Base-by-base conservation (phyloP, 2,797 vertebrate genomes). In the Diplodus puntazzo region DNA sequence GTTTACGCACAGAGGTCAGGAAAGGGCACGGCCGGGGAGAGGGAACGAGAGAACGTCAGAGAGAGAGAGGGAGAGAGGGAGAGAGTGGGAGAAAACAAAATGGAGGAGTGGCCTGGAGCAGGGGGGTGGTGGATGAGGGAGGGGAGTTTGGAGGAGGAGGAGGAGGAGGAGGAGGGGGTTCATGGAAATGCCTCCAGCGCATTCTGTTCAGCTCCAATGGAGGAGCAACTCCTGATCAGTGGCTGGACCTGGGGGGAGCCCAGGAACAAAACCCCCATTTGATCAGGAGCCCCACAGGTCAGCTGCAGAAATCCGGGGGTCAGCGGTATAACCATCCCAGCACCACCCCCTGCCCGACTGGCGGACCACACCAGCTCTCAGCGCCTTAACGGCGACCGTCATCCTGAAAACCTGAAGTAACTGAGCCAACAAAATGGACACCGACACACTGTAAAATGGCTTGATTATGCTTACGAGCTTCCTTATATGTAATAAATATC, bases 1-100 rank as follows among this genome's bases (percentile, higher is more conserved):
- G 92, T 95, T 96, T 95, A 94, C 91, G 87, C 81, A 84, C 78
- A 11, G 87, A 90, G 90, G 91, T 95, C 92, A 95, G 88, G 69
- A 94, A 93, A 94, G 93, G 94, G 88, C 92, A 94, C 43, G 77
- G 90, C 74, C 77, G 78, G 81, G 90, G 88, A 92, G 80, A 87
- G 79, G 77, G 82, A 86, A 77, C 18, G 55, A 58, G 59, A 72
- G 74, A 89, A 79, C 34, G 78, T 78, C 77, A 86, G 82, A 66
- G 54, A 82, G 85, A 64, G 46, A 82, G 25, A 25, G 69, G 77
- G 59, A 43, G 57, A 82, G 25, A 3, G 69, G 77, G 59, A 43
- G 57, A 70, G 71, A 53, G 66, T 49, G 75, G 11, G 80, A 74
- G 74, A 82, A 77, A 73, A 88, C 75, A 92, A 90, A 93, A 95